phyloP scores from a whole-genome alignment of 2,113 vertebrate genomes.

The Puntigrus tetrazona region DNA sequence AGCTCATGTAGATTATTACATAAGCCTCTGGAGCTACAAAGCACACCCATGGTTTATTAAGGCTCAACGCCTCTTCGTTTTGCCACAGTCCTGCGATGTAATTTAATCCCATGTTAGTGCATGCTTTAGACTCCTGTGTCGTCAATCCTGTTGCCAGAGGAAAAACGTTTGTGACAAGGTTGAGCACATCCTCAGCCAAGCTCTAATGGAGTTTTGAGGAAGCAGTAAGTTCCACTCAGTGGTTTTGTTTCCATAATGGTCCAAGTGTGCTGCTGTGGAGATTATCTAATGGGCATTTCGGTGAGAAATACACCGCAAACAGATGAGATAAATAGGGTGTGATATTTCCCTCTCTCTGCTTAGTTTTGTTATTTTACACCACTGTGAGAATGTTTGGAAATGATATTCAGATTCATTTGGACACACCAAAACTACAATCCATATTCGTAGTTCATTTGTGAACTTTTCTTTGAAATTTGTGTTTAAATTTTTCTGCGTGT shows the following conservation, averaged over 20 bases:
- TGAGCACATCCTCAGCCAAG: conserved; percentile 38
- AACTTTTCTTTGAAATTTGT: no score
- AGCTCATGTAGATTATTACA: conserved; percentile 31
- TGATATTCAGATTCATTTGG: background rate
- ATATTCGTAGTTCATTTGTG: background rate
- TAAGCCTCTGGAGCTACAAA: conserved; percentile 2
- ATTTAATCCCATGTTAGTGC: conserved; percentile 52
- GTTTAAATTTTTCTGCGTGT: no score
- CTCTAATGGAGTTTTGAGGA: conserved; percentile 49
- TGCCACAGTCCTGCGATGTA: conserved; percentile 41
- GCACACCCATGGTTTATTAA: conserved; percentile 44
- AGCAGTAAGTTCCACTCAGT: conserved; percentile 22
- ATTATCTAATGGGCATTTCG: background rate
- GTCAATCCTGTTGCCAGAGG: conserved; percentile 50
- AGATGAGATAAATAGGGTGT: background rate
- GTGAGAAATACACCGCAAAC: background rate
- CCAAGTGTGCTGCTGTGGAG: conserved; percentile 34
- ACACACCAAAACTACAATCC: background rate
- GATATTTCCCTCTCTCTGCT: background rate
- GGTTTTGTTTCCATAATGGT: conserved; percentile 38
- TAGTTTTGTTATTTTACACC: background rate
- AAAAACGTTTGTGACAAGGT: conserved; percentile 36
- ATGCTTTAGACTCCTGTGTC: conserved; percentile 43
- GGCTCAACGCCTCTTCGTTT: conserved; percentile 33
- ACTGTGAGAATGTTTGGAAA: background rate